Evolutionary conservation across 2,888 invertebrate species (phyloP).

Genomic region (Trissolcus brochymenae): DNA sequence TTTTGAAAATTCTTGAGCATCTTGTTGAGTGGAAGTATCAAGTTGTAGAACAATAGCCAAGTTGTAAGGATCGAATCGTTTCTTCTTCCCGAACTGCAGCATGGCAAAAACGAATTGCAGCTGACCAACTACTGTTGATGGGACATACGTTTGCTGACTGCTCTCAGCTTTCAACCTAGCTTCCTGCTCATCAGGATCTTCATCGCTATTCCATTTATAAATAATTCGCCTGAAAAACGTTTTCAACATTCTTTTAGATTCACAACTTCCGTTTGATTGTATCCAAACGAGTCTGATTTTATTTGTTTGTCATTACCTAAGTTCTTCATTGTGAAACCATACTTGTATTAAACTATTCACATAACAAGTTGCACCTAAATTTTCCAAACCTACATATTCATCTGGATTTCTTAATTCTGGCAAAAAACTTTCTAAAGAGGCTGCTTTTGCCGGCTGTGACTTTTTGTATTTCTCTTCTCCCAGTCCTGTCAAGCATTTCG

Average conservation of each 20-base stretch:
- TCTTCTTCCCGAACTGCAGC: slow-evolving; percentile 78
- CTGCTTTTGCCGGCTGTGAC: slow-evolving; percentile 76
- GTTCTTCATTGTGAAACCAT: slow-evolving; percentile 81
- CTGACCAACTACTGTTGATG: slow-evolving; percentile 78
- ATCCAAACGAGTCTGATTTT: not conserved
- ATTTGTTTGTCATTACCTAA: slow-evolving; percentile 71
- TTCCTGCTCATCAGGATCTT: slow-evolving; percentile 74
- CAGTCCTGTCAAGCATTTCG: slow-evolving; percentile 79
- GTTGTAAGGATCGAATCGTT: slow-evolving; percentile 79
- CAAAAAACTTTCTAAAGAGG: slow-evolving; percentile 72
- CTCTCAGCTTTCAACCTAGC: slow-evolving; percentile 57
- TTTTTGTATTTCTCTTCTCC: slow-evolving; percentile 80
- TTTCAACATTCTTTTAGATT: not conserved
- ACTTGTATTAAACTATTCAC: slow-evolving; percentile 81
- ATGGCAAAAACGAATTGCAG: slow-evolving; percentile 80
- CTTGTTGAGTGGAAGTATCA: slow-evolving; percentile 80
- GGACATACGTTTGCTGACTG: slow-evolving; percentile 68
- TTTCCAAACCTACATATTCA: slow-evolving; percentile 80
- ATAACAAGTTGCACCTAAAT: slow-evolving; percentile 82
- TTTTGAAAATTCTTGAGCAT: slow-evolving; percentile 83
- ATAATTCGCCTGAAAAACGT: slow-evolving; percentile 77
- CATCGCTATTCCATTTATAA: slow-evolving; percentile 78
- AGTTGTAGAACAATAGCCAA: slow-evolving; percentile 79
- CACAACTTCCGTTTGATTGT: not conserved
- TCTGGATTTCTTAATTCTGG: slow-evolving; percentile 74